These are phyloP conservation scores for Leptocoma aspasia DNA, from an alignment of 2,113 vertebrate genomes.

Conservation along the genomic window DNA sequence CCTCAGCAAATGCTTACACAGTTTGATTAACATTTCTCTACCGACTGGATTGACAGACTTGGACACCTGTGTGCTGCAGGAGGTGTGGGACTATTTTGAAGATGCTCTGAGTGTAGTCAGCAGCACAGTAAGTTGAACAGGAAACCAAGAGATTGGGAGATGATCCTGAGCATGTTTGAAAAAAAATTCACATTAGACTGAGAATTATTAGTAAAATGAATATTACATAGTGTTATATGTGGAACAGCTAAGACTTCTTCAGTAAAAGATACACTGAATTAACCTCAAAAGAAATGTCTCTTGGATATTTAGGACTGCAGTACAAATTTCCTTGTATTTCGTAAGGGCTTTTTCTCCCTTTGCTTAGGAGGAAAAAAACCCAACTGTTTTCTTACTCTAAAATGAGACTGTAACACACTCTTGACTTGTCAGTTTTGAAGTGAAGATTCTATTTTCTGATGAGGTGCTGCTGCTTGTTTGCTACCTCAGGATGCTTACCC, in stretches of 20 bases:
- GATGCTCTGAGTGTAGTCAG: conserved; percentile 80
- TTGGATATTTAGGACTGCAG: neutral
- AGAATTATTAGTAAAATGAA: neutral
- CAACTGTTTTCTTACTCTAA: neutral
- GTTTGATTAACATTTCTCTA: conserved; percentile 84
- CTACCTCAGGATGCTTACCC: conserved; percentile 74
- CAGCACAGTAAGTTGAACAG: conserved; percentile 77
- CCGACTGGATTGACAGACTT: conserved; percentile 73
- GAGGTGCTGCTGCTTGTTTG: neutral
- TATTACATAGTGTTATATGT: neutral
- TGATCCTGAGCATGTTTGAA: neutral
- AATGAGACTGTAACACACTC: neutral
- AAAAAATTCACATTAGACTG: neutral
- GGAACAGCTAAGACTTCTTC: neutral
- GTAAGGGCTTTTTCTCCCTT: neutral
- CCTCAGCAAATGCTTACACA: conserved; percentile 84
- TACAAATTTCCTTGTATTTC: neutral
- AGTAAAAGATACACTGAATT: neutral
- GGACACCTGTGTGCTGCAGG: conserved; percentile 78
- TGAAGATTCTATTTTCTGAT: neutral
- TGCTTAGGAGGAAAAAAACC: neutral
- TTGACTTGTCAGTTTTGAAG: neutral
- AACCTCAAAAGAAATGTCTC: neutral
- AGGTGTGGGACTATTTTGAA: conserved; percentile 85
- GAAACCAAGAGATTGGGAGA: neutral